Evolutionary conservation across 2,888 invertebrate species (phyloP), one percentile per base, ranked within the genome.

Genomic region (Rhimphoctona megacephalus): DNA sequence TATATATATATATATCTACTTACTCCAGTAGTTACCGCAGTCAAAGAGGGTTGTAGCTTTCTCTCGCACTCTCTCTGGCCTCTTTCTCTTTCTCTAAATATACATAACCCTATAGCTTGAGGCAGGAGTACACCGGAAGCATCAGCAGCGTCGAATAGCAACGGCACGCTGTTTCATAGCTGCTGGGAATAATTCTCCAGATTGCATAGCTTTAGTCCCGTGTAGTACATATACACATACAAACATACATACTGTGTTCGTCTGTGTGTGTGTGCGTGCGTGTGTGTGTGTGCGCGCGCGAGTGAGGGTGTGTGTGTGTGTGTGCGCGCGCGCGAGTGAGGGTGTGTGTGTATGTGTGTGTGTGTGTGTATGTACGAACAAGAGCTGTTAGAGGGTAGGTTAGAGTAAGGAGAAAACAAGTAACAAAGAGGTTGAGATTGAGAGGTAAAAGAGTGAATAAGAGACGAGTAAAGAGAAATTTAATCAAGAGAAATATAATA

Each of bases 401-500:
- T 74, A 30, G 61, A 74, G 64, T 70, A 30, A 6, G 46, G 52
- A 70, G 61, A 82, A 83, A 83, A 72, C 69, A 72, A 76, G 83
- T 52, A 77, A 73, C 72, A 66, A 74, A 69, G 82, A 49, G 74
- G 30, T 70, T 36, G 66, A 66, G 22, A 67, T 54, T 73, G 64
- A 72, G 66, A 54, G 66, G 49, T 54, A 72, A 67, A 57, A 39
- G 70, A 64, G 36, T 33, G 54, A 54, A 49, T 64, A 66, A 79
- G 69, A 74, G 74, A 46, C 11, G 54, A 69, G 46, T 73, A 52
- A 69, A 67, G 84, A 69, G 84, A 86, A 86, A 86, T 86, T 86
- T 86, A 86, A 86, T 86, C 86, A 86, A 86, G 86, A 86, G 86
- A 84, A 86, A 84, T 86, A 86, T 86, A 86, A 86, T 86, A 74